Evolutionary conservation across 2,888 invertebrate species (phyloP), one percentile per base, ranked within the genome.

Genomic region (Eupithecia centaureata): DNA sequence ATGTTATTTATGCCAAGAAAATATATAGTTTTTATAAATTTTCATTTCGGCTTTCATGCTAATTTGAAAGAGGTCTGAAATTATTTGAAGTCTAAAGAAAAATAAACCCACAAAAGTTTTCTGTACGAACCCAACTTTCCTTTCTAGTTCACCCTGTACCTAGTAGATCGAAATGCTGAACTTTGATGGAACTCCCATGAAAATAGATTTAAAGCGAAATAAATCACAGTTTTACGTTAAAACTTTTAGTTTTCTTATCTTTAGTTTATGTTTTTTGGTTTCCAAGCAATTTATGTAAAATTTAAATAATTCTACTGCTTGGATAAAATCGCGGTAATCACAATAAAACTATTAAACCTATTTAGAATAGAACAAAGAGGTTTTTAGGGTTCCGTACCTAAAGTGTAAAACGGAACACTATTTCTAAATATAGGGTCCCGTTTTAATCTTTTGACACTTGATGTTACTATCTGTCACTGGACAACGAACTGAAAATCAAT

Each of bases 171-270:
- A 57, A 57, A 30, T 22, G 13, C 54, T 56, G 22, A 57, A 65
- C 54, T 65, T 65, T 59, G 51, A 60, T 60, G 42, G 42, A 60
- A 60, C 60, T 60, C 30, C 60, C 60, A 60, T 42, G 42, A 60
- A 60, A 57, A 57, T 57, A 57, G 57, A 57, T 57, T 33, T 57
- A 57, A 57, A 57, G 13, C 18, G 18, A 57, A 18, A 32, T 57
- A 57, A 57, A 57, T 57, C 32, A 57, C 52, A 57, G 57, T 32
- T 57, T 57, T 57, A 57, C 32, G 57, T 57, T 57, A 1, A 57
- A 57, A 57, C 32, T 57, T 57, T 57, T 22, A 22, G 32, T 57
- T 57, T 52, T 13, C 15, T 52, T 52, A 27, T 47, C 10, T 47
- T 1, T 47, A 10, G 47, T 47, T 22, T 47, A 47, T 47, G 18